A percentile compares a stretch with the other conserved stretches of the same genome.
Evolutionary conservation across 2,113 vertebrate genomes (phyloP).

Genomic region (Phrynocephalus versicolor): DNA sequence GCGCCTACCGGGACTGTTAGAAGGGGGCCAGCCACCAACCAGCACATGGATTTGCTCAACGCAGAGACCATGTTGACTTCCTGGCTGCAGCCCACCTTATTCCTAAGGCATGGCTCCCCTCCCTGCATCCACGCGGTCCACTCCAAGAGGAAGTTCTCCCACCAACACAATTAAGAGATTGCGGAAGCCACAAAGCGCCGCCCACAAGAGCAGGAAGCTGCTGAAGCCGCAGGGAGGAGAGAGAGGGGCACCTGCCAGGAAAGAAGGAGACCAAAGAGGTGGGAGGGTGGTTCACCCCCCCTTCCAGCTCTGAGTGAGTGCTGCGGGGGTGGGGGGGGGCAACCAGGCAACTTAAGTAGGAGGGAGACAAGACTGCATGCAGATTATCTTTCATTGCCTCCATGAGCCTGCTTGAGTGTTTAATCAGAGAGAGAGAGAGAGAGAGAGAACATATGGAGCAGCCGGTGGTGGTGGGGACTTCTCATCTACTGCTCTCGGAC

Average conservation of each 20-base stretch:
- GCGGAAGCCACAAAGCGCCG: neutral
- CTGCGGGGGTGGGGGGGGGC: conserved; percentile 1
- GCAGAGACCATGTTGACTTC: neutral
- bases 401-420: no score
- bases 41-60: neutral
- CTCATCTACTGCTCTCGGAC: no score
- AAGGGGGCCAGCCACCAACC: neutral
- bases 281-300: neutral
- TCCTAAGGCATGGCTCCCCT: neutral
- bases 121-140: neutral
- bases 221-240: neutral
- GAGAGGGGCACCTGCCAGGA: neutral
- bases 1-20: neutral
- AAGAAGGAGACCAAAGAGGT: neutral
- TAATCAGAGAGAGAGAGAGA: no score
- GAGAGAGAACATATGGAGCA: no score
- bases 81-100: neutral
- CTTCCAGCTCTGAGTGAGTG: neutral
- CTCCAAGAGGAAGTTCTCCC: neutral
- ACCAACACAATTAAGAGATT: neutral
- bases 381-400: neutral
- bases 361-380: neutral
- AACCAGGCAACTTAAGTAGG: neutral
- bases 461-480: no score
- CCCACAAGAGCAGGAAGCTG: conserved; percentile 15